phyloP scores from a whole-genome alignment of 2,113 vertebrate genomes.

The Actenoides hombroni region DNA sequence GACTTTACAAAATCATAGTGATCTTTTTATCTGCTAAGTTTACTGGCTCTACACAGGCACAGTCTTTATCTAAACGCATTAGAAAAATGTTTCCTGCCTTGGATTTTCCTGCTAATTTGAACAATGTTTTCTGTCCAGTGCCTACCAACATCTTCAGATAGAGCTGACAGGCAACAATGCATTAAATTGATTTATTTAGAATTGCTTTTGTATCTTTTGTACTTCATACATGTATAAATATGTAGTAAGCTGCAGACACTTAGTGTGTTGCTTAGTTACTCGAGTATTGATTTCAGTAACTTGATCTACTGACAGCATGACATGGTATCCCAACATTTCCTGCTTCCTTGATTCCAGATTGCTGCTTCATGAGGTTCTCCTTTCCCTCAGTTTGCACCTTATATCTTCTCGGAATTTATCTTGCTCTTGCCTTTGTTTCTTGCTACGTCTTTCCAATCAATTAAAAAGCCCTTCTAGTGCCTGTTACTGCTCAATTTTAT shows the following conservation, averaged over 20 bases:
- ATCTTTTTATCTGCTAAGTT: neutral
- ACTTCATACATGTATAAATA: neutral
- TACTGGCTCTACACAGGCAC: neutral
- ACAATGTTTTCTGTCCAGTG: neutral
- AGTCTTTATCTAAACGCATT: neutral
- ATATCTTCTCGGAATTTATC: neutral
- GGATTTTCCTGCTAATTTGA: neutral
- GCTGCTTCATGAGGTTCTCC: neutral
- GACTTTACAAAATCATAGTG: neutral
- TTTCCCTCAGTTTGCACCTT: neutral
- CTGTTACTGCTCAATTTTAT: neutral
- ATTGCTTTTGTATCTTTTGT: neutral
- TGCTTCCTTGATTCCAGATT: neutral
- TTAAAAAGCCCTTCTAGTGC: neutral
- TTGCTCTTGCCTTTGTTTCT: neutral
- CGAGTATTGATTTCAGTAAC: neutral
- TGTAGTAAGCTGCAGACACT: neutral
- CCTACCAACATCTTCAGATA: neutral
- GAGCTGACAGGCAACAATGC: neutral
- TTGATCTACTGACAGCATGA: neutral
- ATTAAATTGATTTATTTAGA: neutral
- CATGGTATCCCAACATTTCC: neutral
- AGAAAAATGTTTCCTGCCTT: neutral
- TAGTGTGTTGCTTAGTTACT: neutral
- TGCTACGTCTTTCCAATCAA: rapidly evolving